Conservation (phyloP, 2,888 invertebrate genomes). For the Hypercompe scribonia region DNA sequence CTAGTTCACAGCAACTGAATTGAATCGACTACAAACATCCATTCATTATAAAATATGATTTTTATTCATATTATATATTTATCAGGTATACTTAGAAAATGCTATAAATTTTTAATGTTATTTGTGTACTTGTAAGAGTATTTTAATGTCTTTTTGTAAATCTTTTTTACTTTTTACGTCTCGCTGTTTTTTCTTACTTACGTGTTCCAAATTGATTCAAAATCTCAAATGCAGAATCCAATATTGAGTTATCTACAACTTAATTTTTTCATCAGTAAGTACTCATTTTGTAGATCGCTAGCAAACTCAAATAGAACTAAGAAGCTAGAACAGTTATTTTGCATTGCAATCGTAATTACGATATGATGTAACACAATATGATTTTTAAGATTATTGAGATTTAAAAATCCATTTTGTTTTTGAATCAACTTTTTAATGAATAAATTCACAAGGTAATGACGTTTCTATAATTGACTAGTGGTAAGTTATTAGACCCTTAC, state of each 20-base stretch:
- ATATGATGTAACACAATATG: background rate
- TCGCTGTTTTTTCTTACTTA: background rate
- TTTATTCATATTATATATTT: background rate
- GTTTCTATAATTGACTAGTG: background rate
- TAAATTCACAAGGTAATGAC: background rate
- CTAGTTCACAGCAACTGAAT: conserved; percentile 3
- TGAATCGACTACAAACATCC: conserved; percentile 1
- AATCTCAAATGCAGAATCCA: background rate
- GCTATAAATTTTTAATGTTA: background rate
- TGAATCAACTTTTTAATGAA: background rate
- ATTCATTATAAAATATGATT: background rate
- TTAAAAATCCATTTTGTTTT: no score
- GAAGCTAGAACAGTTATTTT: background rate
- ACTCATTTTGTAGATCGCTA: background rate
- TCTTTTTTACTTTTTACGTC: background rate
- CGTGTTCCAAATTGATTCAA: background rate
- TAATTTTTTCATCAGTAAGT: background rate
- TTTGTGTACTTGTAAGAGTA: background rate
- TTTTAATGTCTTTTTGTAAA: background rate
- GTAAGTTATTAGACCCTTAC: background rate
- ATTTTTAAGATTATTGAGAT: background rate
- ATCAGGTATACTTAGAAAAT: background rate
- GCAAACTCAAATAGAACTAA: background rate
- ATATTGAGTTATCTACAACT: background rate
- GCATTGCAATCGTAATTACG: background rate